Evolutionary conservation across 2,888 invertebrate species (phyloP), one percentile per base, ranked within the genome.

Genomic region (Nesidiocoris tenuis): DNA sequence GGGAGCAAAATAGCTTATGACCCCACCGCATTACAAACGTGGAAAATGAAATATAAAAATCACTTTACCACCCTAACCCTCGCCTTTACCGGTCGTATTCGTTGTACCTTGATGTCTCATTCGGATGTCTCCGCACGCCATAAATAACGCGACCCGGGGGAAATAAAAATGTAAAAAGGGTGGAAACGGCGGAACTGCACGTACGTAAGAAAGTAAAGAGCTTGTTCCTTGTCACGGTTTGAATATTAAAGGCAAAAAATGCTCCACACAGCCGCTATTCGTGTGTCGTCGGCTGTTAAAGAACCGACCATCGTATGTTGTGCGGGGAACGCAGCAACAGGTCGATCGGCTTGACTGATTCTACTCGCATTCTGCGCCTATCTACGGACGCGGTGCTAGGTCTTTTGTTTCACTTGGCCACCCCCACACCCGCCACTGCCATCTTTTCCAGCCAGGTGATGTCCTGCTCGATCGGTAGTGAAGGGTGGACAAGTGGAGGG

Each of bases 101-200:
- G 39, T 39, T 12, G 39, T 39, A 39, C 39, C 39, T 39, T 39
- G 39, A 39, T 39, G 39, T 39, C 39, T 39, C 39, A 39, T 39
- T 39, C 39, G 39, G 39, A 12, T 39, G 5, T 3, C 39, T 39
- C 39, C 12, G 21, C 18, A 22, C 54, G 72, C 72, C 39, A 72
- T 72, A 74, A 74, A 74, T 74, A 74, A 74, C 65, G 12, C 39
- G 39, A 39, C 74, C 59, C 74, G 54, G 18, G 74, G 74, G 74
- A 74, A 74, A 74, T 74, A 65, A 74, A 74, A 57, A 74, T 74
- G 74, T 74, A 74, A 65, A 72, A 74, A 74, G 65, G 65, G 57
- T 74, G 74, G 65, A 74, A 57, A 74, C 39, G 72, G 72, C 72
- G 61, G 12, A 7, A 39, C 39, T 39, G 39, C 3, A 39, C 39